Conservation (phyloP, 2,888 invertebrate species). For the Thereva nobilitata region DNA sequence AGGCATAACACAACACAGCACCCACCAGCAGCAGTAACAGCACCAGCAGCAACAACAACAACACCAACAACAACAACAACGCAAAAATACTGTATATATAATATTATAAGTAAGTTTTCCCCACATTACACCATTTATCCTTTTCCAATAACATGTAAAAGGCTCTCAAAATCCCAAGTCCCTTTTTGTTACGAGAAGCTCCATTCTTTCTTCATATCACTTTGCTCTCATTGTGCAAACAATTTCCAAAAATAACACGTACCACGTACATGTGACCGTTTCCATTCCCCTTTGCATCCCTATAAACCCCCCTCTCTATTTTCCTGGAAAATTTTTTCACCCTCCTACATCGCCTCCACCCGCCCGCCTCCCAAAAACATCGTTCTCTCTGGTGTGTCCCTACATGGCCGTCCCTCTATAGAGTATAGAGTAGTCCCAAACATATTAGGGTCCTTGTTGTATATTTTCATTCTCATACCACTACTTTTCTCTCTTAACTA, state of each 20-base stretch:
- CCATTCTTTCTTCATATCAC: slow-evolving; percentile 24
- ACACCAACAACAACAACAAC: background rate
- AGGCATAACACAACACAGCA: too few relatives aligned
- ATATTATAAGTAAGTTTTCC: slow-evolving; percentile 19
- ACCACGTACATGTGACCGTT: slow-evolving; percentile 33
- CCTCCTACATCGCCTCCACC: background rate
- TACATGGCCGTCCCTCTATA: too few relatives aligned
- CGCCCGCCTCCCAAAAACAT: background rate
- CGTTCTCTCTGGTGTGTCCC: too few relatives aligned
- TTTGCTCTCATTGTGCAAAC: slow-evolving; percentile 34
- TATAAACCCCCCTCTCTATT: too few relatives aligned
- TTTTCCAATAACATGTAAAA: slow-evolving; percentile 34
- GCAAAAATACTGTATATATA: background rate
- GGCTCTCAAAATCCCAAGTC: slow-evolving; percentile 19
- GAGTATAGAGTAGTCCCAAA: too few relatives aligned
- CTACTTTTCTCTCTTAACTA: background rate
- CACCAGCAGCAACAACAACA: too few relatives aligned
- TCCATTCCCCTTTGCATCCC: slow-evolving; percentile 11
- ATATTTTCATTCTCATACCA: too few relatives aligned
- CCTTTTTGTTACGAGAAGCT: slow-evolving; percentile 16
- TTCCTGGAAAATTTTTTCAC: too few relatives aligned
- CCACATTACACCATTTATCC: slow-evolving; percentile 20
- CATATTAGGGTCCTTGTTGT: too few relatives aligned
- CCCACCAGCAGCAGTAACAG: too few relatives aligned
- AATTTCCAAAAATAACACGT: slow-evolving; percentile 39